Conservation (phyloP, 2,113 vertebrate species). For the Leptocoma aspasia region DNA sequence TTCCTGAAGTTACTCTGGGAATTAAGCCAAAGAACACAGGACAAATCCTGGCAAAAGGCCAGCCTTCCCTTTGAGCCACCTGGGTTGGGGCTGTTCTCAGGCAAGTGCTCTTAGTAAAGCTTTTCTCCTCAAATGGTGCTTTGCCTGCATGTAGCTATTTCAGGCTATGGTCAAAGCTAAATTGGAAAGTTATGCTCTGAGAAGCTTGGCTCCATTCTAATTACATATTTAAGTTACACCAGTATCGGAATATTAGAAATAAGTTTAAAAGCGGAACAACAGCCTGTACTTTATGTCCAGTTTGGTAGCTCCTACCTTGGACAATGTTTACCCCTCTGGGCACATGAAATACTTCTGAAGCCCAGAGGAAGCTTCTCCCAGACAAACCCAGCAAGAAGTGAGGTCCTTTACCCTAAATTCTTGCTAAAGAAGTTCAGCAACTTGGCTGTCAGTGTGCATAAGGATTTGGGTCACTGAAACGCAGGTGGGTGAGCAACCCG, state of each 20-base stretch:
- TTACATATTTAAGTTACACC: background rate
- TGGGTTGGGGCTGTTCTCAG: background rate
- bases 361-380: background rate
- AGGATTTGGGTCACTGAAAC: background rate
- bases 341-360: background rate
- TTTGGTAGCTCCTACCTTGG: background rate
- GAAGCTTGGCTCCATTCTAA: background rate
- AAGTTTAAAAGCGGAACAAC: background rate
- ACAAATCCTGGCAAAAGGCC: conserved; percentile 16
- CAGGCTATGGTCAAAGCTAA: background rate
- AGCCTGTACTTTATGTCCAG: background rate
- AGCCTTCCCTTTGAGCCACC: background rate
- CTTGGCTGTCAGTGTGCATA: background rate
- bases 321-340: background rate
- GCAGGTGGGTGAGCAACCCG: background rate
- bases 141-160: background rate
- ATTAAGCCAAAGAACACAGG: background rate
- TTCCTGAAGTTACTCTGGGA: background rate
- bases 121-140: background rate
- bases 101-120: background rate
- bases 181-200: background rate
- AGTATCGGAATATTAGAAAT: background rate
- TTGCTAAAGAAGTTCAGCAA: background rate
- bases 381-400: background rate
- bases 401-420: background rate